phyloP scores from a whole-genome alignment of 2,113 vertebrate genomes.

The Gyps fulvus region DNA sequence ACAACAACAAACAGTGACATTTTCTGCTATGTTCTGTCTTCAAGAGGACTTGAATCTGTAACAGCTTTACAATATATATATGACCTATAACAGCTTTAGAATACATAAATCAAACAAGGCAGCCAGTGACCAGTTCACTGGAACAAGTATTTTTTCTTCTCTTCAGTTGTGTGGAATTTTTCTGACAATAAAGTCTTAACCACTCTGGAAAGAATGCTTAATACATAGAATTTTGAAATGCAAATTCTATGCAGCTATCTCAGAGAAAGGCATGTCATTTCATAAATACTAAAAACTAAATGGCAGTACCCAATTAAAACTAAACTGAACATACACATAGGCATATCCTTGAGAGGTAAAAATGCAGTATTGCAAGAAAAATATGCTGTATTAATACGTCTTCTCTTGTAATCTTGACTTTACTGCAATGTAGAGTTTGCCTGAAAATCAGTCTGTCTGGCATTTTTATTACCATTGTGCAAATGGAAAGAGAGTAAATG shows the following conservation, averaged over 20 bases:
- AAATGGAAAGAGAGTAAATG: constrained; percentile 75
- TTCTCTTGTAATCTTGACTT: constrained; percentile 66
- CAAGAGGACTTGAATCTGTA: background rate
- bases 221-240: background rate
- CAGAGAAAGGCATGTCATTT: background rate
- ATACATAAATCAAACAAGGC: background rate
- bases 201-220: background rate
- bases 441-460: constrained; percentile 74
- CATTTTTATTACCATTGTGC: constrained; percentile 74
- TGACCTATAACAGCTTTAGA: background rate
- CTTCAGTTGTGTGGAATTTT: background rate
- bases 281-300: constrained; percentile 45
- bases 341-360: constrained; percentile 27
- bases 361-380: constrained; percentile 39
- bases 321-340: constrained; percentile 1
- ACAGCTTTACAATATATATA: background rate
- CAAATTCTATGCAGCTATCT: background rate
- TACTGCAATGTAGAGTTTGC: constrained; percentile 60
- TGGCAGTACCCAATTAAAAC: constrained; percentile 1
- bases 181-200: constrained; percentile 43
- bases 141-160: background rate
- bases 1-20: background rate
- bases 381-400: constrained; percentile 54
- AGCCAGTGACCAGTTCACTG: background rate
- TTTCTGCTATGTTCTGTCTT: constrained; percentile 19